Conservation (phyloP, 2,797 vertebrate genomes). For the Karalla daura region DNA sequence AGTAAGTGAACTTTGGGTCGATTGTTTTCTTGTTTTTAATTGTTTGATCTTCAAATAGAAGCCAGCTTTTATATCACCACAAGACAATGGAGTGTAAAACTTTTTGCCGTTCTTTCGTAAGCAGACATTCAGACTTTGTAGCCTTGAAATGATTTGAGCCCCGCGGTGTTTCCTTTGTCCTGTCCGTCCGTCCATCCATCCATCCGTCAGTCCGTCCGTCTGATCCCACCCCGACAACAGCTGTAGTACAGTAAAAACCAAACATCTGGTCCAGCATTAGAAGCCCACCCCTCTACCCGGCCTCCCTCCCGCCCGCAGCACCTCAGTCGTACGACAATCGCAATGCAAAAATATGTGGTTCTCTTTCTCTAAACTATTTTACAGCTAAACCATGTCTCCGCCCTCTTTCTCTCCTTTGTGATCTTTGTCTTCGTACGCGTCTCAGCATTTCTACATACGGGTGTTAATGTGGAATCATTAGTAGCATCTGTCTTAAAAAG, state of each 20-base stretch:
- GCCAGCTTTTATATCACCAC: slow-evolving; percentile 24
- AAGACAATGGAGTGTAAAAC: slow-evolving; percentile 19
- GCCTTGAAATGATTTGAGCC: slow-evolving; percentile 56
- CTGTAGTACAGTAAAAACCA: slow-evolving; percentile 51
- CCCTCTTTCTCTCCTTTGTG: slow-evolving; percentile 28
- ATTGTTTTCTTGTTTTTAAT: too few species aligned
- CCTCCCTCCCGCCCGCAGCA: slow-evolving; percentile 40
- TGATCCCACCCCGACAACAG: slow-evolving; percentile 19
- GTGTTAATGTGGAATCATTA: slow-evolving; percentile 74
- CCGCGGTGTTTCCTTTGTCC: slow-evolving; percentile 15
- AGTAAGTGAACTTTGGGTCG: slow-evolving; percentile 66
- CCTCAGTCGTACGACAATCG: slow-evolving; percentile 68
- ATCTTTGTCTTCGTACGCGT: slow-evolving; percentile 35
- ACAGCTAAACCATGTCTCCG: slow-evolving; percentile 60
- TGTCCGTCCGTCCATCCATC: slow-evolving; percentile 29
- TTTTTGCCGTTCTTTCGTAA: slow-evolving; percentile 12
- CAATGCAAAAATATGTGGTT: slow-evolving; percentile 82
- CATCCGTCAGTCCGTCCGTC: slow-evolving; percentile 6
- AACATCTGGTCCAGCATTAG: slow-evolving; percentile 64
- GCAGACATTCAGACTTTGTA: slow-evolving; percentile 66
- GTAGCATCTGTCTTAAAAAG: slow-evolving; percentile 73
- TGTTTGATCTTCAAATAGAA: too few species aligned
- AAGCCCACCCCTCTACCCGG: slow-evolving; percentile 4
- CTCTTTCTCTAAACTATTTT: slow-evolving; percentile 78
- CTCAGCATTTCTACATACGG: slow-evolving; percentile 71